These are phyloP conservation scores for Garrulus glandarius DNA, from an alignment of 2,797 vertebrate species.

Conservation along the genomic window DNA sequence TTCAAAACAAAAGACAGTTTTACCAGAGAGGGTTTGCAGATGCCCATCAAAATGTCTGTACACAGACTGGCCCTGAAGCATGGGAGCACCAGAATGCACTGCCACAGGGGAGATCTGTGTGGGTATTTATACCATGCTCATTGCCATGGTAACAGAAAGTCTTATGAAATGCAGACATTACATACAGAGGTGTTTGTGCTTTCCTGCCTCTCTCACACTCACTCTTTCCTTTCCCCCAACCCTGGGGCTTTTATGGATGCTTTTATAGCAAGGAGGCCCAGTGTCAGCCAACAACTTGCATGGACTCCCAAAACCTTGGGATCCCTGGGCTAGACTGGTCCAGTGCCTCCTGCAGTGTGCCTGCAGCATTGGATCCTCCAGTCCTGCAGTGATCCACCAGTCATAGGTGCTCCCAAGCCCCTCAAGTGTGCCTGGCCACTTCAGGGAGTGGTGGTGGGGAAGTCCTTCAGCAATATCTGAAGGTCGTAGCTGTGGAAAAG, in stretches of 20 bases:
- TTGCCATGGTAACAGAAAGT: constrained; percentile 56
- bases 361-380: neutral
- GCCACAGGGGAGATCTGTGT: constrained; percentile 39
- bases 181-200: constrained; percentile 22
- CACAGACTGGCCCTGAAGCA: constrained; percentile 2
- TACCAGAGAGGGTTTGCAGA: neutral
- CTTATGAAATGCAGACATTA: constrained; percentile 43
- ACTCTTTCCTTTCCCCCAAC: neutral
- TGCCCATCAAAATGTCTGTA: neutral
- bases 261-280: neutral
- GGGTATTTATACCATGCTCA: constrained; percentile 46
- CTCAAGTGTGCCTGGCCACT: neutral
- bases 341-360: neutral
- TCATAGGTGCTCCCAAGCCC: neutral
- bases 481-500: neutral
- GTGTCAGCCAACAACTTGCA: neutral
- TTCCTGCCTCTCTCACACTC: neutral
- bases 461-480: neutral
- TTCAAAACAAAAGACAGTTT: neutral
- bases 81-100: constrained; percentile 31
- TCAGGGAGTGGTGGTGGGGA: neutral
- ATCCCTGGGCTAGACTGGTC: neutral
- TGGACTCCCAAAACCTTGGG: neutral
- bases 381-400: neutral
- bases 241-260: neutral